Evolutionary conservation across 1,140 invertebrate genomes (phyloP).

Genomic region (roundworm (Caenorhabditis elegans)): WBcel235 BX284605.5:11732501-11733000

Average conservation of each 20-base stretch:
- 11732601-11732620: not conserved
- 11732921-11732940: not conserved
- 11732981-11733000: not conserved
- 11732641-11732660: not conserved
- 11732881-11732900: not conserved
- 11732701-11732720: constrained; percentile 8
- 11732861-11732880: not conserved
- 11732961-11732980: not conserved
- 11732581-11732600: not conserved
- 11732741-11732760: not conserved
- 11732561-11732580: not conserved
- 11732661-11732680: not conserved
- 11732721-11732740: not conserved
- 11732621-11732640: not conserved
- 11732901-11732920: not conserved
- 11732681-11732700: not conserved
- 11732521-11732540: not conserved
- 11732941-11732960: not conserved
- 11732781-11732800: not conserved
- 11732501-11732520: not conserved
- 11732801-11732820: not conserved
- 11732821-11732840: not conserved
- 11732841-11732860: not conserved
- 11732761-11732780: not conserved
- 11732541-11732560: not conserved